Evolutionary conservation across 1,140 invertebrate genomes (phyloP).

Genomic region (Apis florea): DNA sequence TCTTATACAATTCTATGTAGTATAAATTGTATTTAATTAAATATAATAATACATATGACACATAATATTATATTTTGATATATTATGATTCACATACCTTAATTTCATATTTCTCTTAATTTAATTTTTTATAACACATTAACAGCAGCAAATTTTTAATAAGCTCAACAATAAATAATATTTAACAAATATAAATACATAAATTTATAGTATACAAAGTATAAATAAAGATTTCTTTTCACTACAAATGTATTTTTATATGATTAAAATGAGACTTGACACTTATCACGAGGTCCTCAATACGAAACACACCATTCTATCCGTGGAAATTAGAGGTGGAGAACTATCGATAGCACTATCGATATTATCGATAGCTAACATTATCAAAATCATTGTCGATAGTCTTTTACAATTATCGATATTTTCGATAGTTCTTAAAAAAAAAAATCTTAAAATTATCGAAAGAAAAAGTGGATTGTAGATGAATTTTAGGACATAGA

Average conservation of each 20-base stretch:
- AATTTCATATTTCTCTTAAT: not conserved
- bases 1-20: not conserved
- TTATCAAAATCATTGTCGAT: too few relatives aligned
- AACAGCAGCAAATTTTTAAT: not conserved
- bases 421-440: too few relatives aligned
- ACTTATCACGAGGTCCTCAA: conserved; percentile 36
- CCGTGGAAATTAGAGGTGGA: not conserved
- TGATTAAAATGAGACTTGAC: conserved; percentile 39
- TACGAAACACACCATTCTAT: conserved; percentile 34
- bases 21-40: not conserved
- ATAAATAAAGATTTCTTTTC: not conserved
- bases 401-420: too few relatives aligned
- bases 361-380: too few relatives aligned
- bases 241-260: not conserved
- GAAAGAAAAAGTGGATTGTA: too few relatives aligned
- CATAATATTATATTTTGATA: not conserved
- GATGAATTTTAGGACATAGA: too few relatives aligned
- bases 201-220: not conserved
- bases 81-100: not conserved
- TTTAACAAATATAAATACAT: not conserved
- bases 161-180: not conserved
- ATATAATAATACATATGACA: not conserved
- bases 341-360: too few relatives aligned
- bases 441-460: too few relatives aligned
- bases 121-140: conserved; percentile 13